Base-by-base conservation (phyloP, 1,140 invertebrate species). In the Bombyx mandarina region DNA sequence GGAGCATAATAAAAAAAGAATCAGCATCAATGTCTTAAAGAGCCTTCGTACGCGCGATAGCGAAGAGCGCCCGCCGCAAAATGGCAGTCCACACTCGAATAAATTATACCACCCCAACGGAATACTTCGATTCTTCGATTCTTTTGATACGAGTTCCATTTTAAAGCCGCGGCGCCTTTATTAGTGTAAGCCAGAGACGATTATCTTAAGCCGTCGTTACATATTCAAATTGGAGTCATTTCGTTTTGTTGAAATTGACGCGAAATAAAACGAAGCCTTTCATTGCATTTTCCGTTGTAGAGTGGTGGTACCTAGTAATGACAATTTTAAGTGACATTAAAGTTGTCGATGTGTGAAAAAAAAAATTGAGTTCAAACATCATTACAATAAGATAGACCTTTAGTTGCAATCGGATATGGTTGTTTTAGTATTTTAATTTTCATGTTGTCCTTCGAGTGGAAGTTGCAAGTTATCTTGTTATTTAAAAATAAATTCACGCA, bases 221-320 rank as follows among this genome's bases (percentile, higher is more conserved):
- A 87, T 87, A 87, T 87, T 87, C 81, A 87, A 87, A 87, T 87
- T 83, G 82, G 69, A 80, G 79, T 81, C 81, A 82, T 87, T 85
- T 82, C 66, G 77, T 76, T 82, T 80, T 83, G 81, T 73, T 73
- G 79, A 77, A 86, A 86, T 84, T 84, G 81, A 84, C 84, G 84
- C 78, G 76, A 83, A 84, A 85, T 87, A 87, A 87, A 86, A 78
- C 60, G 71, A 73, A 82, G 73, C 82, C 77, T 77, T 83, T 79
- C 74, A 77, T 78, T 71, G 71, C 58, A 63, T 62, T 67, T 69
- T 60, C 59, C 52, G 60, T 58, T 60, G 69, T 69, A 67, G 54
- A 62, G 68, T 66, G 58, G 66, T 76, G 64, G 72, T 67, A 65
- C 78, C 73, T 70, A 65, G 65, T 49, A 22, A 18, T 5, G 48